Evolutionary conservation across 2,113 vertebrate species (phyloP).

Genomic region (Mesocricetus auratus): DNA sequence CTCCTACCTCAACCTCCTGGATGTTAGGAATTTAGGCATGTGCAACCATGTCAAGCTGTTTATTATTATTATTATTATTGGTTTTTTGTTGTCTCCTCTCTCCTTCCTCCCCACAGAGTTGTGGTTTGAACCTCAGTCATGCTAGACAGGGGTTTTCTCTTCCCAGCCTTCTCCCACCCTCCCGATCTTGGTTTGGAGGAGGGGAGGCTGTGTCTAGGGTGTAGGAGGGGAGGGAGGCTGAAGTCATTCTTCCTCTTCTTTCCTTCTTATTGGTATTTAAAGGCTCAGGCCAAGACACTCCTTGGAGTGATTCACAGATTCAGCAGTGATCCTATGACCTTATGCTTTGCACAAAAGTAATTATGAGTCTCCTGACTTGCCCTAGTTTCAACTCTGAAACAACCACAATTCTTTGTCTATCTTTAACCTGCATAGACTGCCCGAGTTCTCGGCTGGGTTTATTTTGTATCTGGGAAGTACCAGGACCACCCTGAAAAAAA

Average conservation of each 20-base stretch:
- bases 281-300: neutral
- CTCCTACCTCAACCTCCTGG: neutral
- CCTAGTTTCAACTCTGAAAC: slow-evolving; percentile 51
- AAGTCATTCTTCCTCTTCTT: neutral
- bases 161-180: neutral
- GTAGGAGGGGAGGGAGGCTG: neutral
- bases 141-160: neutral
- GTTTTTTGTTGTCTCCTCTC: neutral
- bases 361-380: slow-evolving; percentile 10
- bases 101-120: neutral
- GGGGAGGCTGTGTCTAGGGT: neutral
- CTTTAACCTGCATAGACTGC: slow-evolving; percentile 16
- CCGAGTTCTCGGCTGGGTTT: slow-evolving; percentile 24
- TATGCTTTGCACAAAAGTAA: neutral
- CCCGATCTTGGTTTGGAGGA: slow-evolving; percentile 15
- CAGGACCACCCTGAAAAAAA: slow-evolving; percentile 51
- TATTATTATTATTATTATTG: neutral
- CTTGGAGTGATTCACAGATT: slow-evolving; percentile 40
- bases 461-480: slow-evolving; percentile 64
- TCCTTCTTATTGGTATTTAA: slow-evolving; percentile 37
- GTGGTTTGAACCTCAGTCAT: neutral
- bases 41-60: neutral
- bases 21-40: neutral
- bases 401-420: slow-evolving; percentile 29
- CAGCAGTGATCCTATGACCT: neutral